Percentiles rank a stretch among this genome's conserved stretches.
These are phyloP conservation scores for Zele albiditarsus DNA, from an alignment of 2,888 invertebrate genomes.

Conservation along the genomic window DNA sequence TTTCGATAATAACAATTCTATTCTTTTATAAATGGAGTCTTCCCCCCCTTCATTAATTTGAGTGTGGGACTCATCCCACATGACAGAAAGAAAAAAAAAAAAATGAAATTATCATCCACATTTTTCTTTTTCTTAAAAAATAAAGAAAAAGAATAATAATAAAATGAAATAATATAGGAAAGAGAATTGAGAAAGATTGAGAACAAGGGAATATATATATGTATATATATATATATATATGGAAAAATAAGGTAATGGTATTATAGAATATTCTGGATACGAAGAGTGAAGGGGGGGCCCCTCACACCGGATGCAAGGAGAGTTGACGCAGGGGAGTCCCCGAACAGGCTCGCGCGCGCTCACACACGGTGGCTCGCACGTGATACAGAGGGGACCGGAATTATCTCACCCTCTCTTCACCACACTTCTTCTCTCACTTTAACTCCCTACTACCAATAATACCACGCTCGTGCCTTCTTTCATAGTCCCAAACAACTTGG, in stretches of 20 bases:
- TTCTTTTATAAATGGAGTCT: too few relatives aligned
- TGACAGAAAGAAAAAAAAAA: neutral
- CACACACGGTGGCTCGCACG: conserved; percentile 71
- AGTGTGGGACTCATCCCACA: neutral
- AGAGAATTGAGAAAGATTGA: conserved; percentile 30
- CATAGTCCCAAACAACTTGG: conserved; percentile 1
- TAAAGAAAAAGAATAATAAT: neutral
- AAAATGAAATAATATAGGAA: neutral
- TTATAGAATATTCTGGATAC: neutral
- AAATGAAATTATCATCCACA: neutral
- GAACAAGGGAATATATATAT: too few relatives aligned
- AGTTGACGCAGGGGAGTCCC: conserved; percentile 62
- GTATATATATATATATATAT: too few relatives aligned
- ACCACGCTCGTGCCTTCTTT: conserved; percentile 10
- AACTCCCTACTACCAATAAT: neutral
- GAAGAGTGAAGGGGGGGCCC: conserved; percentile 45
- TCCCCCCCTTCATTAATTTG: neutral
- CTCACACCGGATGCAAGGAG: conserved; percentile 50
- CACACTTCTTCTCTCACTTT: conserved; percentile 25
- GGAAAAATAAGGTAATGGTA: conserved; percentile 13
- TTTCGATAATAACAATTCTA: neutral
- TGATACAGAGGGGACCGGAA: conserved; percentile 72
- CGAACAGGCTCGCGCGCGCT: conserved; percentile 53
- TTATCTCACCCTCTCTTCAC: conserved; percentile 59
- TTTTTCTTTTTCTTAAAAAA: neutral